Percentiles rank a stretch among this genome's conserved stretches.
Evolutionary conservation across 2,797 vertebrate species (phyloP).

Genomic region (Rhyacichthys aspro): DNA sequence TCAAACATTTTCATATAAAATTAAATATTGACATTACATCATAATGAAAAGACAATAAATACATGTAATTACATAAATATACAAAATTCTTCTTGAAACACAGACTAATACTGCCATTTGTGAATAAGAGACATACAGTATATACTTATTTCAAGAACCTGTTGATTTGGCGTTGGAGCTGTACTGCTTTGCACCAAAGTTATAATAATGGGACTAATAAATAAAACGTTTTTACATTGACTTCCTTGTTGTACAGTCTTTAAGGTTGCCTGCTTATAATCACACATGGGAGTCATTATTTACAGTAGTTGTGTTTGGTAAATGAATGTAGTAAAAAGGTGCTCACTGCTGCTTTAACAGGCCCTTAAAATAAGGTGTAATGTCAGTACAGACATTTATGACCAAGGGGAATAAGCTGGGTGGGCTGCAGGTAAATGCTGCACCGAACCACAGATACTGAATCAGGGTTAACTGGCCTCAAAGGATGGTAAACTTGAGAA

Average conservation of each 20-base stretch:
- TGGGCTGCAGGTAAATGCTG: conserved; percentile 65
- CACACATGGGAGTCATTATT: conserved; percentile 52
- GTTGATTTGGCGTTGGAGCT: conserved; percentile 51
- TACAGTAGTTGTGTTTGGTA: conserved; percentile 56
- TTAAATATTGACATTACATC: conserved; percentile 90
- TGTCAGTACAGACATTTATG: conserved; percentile 73
- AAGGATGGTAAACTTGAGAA: conserved; percentile 27
- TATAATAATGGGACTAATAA: conserved; percentile 36
- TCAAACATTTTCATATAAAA: conserved; percentile 86
- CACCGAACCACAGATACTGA: conserved; percentile 67
- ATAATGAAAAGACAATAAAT: conserved; percentile 94
- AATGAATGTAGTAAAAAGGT: conserved; percentile 50
- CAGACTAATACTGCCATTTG: conserved; percentile 88
- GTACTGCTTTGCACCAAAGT: conserved; percentile 38
- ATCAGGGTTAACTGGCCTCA: conserved; percentile 48
- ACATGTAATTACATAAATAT: conserved; percentile 96
- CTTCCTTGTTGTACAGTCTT: conserved; percentile 27
- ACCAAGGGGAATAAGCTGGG: conserved; percentile 69
- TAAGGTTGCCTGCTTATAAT: conserved; percentile 28
- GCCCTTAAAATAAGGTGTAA: conserved; percentile 78
- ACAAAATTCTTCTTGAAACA: conserved; percentile 85
- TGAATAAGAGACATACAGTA: conserved; percentile 77
- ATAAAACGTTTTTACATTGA: conserved; percentile 24
- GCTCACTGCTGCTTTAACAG: conserved; percentile 71
- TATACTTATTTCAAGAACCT: conserved; percentile 78